Evolutionary conservation across 2,888 invertebrate genomes (phyloP).

Genomic region (Drosophila recens): DNA sequence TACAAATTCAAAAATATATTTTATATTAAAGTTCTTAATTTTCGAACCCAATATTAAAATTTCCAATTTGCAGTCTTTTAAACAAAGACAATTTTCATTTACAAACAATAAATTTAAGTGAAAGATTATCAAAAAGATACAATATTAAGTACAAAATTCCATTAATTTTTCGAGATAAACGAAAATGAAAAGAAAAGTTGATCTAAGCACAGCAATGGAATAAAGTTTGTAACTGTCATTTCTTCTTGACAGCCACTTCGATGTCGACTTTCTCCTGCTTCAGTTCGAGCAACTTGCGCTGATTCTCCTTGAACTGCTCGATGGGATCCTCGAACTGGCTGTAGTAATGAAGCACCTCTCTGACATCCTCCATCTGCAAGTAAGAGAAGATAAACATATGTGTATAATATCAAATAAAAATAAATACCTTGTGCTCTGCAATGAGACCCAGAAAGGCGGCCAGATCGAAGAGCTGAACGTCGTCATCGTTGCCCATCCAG

Average conservation of each 20-base stretch:
- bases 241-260: not conserved
- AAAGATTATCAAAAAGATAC: not conserved
- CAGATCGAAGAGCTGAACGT: conserved; percentile 94
- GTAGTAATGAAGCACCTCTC: conserved; percentile 96
- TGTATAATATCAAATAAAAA: not conserved
- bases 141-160: not conserved
- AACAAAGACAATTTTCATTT: not conserved
- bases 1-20: no score
- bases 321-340: conserved; percentile 97
- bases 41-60: not conserved
- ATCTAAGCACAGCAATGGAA: not conserved
- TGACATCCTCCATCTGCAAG: conserved; percentile 94
- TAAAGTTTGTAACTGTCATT: not conserved
- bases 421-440: conserved; percentile 87
- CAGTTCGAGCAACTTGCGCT: conserved; percentile 90
- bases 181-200: not conserved
- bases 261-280: conserved; percentile 86
- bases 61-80: not conserved
- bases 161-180: not conserved
- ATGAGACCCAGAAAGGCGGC: conserved; percentile 96
- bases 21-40: no score
- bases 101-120: not conserved
- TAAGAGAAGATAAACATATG: not conserved
- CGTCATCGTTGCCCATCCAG: conserved; percentile 97
- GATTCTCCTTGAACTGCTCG: conserved; percentile 95